Evolutionary conservation across 2,888 invertebrate genomes (phyloP).

Genomic region (Conus canariensis): DNA sequence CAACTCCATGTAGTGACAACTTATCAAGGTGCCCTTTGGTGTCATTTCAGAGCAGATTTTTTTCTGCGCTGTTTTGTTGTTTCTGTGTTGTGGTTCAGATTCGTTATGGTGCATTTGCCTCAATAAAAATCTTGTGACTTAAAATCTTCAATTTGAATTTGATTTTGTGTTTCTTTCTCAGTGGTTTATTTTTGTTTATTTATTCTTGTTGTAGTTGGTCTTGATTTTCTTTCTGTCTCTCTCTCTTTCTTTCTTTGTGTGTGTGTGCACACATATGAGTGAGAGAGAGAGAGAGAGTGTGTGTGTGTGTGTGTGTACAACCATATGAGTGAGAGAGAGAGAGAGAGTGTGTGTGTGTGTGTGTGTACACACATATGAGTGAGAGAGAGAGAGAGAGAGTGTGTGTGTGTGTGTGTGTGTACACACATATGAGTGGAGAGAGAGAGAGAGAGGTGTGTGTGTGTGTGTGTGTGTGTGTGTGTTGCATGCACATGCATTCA

Average conservation of each 20-base stretch:
- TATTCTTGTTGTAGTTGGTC: too few species aligned
- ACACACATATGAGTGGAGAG: too few species aligned
- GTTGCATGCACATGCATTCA: too few species aligned
- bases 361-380: too few species aligned
- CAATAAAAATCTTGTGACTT: conserved; percentile 11
- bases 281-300: neutral
- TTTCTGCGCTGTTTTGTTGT: neutral
- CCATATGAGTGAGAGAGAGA: too few species aligned
- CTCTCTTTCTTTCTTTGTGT: neutral
- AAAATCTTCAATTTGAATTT: neutral
- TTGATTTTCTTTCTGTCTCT: conserved; percentile 18
- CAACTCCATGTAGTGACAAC: neutral
- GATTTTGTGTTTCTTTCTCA: neutral
- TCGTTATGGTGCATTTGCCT: conserved; percentile 9
- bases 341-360: too few species aligned
- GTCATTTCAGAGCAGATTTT: neutral
- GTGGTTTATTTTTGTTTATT: too few species aligned
- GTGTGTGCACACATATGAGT: neutral
- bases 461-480: too few species aligned
- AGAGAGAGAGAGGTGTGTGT: too few species aligned
- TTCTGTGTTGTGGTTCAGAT: conserved; percentile 4
- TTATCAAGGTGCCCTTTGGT: conserved; percentile 6
- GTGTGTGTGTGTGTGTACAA: too few species aligned
- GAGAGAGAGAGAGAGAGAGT: too few species aligned
- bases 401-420: too few species aligned